Conservation (phyloP, 2,113 vertebrate species). For the Martes martes region DNA sequence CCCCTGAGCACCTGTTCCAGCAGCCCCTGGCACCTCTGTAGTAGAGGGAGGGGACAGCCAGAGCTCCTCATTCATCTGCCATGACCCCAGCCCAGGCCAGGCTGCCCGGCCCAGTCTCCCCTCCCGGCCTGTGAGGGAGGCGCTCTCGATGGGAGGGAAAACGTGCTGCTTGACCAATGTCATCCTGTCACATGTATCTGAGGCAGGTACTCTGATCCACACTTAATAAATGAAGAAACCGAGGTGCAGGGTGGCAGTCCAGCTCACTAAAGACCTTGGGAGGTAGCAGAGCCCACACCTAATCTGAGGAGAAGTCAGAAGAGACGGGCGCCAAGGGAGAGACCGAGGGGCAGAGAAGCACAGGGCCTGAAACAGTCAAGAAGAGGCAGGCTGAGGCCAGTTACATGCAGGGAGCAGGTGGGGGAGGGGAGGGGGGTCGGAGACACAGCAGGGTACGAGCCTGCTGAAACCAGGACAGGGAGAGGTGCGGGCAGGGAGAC, state of each 20-base stretch:
- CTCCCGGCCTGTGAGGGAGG: background rate
- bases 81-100: background rate
- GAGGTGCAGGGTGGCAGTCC: background rate
- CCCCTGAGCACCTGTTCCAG: background rate
- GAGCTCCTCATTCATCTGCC: background rate
- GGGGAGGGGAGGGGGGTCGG: fast-evolving
- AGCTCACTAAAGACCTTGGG: background rate
- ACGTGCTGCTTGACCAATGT: fast-evolving
- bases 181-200: background rate
- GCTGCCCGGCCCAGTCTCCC: background rate
- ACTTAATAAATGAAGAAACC: background rate
- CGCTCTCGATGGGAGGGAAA: background rate
- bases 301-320: background rate
- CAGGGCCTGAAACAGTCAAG: background rate
- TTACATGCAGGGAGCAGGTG: too few relatives aligned
- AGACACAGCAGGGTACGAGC: background rate
- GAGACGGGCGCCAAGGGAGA: background rate
- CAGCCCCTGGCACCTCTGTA: background rate
- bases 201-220: background rate
- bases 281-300: background rate
- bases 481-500: background rate
- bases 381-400: background rate
- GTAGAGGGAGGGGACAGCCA: background rate
- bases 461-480: background rate
- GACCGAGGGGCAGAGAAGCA: background rate